Evolutionary conservation across 2,113 vertebrate genomes (phyloP), one percentile per base, ranked within the genome.

Genomic region (Nothobranchius kuhntae): DNA sequence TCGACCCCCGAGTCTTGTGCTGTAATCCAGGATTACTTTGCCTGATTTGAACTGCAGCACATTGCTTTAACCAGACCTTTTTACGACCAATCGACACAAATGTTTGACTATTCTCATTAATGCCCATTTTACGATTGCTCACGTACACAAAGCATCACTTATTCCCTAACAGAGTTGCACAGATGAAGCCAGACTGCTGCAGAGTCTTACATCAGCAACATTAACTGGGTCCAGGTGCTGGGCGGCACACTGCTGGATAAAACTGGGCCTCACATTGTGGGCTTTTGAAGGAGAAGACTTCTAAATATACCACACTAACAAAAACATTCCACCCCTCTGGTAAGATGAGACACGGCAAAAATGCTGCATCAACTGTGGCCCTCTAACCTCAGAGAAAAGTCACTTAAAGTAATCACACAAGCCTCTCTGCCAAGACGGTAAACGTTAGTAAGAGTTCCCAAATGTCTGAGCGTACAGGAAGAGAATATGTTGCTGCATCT

Each of bases 1-100:
- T 52, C 86, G 90, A 91, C 87, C 86, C 86, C 83, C 35, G 10
- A 60, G 63, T 84, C 71, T 81, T 86, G 75, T 81, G 66, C 64
- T 81, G 50, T 92, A 91, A 91, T 89, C 86, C 84, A 70, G 81
- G 86, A 92, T 92, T 90, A 89, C 72, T 55, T 52, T 54, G 62
- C 70, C 68, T 61, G 74, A 71, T 82, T 70, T 79, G 75, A 81
- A 79, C 68, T 70, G 59, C 24, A 67, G 65, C 63, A 68, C 63
- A 14, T 52, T 59, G 38, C 63, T 64, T 83, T 58, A 70, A 73
- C 21, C 5, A 63, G 69, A 42, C 53, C 65, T 71, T 58, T 75
- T 9, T 17, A 73, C 53, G 36, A 68, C n/a, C 57, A 21, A 67
- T 73, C 46, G 26, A 68, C 62, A 80, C 17, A 71, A 75, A 80